Percentiles rank a stretch among this genome's conserved stretches.
These are phyloP conservation scores for Rhynchomys soricoides DNA, from an alignment of 2,113 vertebrate genomes.

Conservation along the genomic window DNA sequence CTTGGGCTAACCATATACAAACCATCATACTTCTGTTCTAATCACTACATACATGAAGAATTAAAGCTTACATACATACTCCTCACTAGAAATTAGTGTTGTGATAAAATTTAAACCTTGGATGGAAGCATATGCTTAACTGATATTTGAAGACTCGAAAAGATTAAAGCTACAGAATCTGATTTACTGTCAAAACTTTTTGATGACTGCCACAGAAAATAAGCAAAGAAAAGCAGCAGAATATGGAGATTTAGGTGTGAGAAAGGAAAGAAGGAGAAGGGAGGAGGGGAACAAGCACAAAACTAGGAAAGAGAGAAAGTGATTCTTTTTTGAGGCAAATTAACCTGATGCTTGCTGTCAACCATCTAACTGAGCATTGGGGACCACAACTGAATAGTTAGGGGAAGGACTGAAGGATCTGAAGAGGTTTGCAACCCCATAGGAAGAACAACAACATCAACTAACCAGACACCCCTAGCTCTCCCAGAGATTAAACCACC, in stretches of 20 bases:
- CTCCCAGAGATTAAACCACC: no score
- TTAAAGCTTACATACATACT: neutral
- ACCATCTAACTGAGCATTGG: no score
- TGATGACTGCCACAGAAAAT: neutral
- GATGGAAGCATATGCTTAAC: neutral
- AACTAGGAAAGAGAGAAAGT: rapidly evolving
- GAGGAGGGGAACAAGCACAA: neutral
- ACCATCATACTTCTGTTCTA: neutral
- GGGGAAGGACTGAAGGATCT: no score
- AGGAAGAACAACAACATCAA: no score
- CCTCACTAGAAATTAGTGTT: neutral
- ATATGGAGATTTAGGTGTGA: neutral
- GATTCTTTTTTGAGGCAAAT: neutral
- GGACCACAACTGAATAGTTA: no score
- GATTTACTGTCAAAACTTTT: neutral
- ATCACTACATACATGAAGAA: neutral
- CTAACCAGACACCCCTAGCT: no score
- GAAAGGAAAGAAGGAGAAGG: neutral
- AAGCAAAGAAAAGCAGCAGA: neutral
- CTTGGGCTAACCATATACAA: no score
- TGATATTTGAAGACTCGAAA: neutral
- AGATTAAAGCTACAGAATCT: neutral
- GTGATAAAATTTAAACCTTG: neutral
- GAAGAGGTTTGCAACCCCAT: no score
- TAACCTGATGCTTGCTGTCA: no score